A percentile compares a stretch with the other conserved stretches of the same genome.
phyloP scores from a whole-genome alignment of 2,888 invertebrate genomes.

The Drosophila gaucha region DNA sequence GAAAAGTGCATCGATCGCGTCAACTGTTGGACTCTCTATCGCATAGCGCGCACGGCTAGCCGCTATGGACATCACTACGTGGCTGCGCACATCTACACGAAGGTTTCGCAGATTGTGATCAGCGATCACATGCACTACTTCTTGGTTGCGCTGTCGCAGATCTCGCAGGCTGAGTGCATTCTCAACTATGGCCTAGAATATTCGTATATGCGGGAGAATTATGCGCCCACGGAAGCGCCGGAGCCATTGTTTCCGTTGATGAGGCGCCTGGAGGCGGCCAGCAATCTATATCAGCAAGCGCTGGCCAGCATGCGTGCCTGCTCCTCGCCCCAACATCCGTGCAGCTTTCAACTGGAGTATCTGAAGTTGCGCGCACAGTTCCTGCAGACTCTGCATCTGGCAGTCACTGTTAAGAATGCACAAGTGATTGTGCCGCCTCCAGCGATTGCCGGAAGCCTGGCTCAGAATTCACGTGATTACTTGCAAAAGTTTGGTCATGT shows the following conservation, averaged over 20 bases:
- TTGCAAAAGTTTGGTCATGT: slow-evolving; percentile 92
- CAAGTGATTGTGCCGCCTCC: slow-evolving; percentile 95
- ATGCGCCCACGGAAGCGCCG: slow-evolving; percentile 68
- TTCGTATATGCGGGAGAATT: slow-evolving; percentile 83
- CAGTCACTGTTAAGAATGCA: slow-evolving; percentile 85
- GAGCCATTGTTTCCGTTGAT: slow-evolving; percentile 84
- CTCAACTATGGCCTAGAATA: slow-evolving; percentile 86
- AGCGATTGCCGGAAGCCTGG: slow-evolving; percentile 93
- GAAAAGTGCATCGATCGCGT: slow-evolving; percentile 86
- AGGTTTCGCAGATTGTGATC: slow-evolving; percentile 89
- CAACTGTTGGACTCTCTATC: slow-evolving; percentile 93
- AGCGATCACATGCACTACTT: slow-evolving; percentile 96
- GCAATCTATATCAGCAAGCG: slow-evolving; percentile 88
- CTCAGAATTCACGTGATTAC: slow-evolving; percentile 91
- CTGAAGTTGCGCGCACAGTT: slow-evolving; percentile 91
- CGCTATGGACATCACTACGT: slow-evolving; percentile 92
- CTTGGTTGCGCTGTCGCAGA: slow-evolving; percentile 91
- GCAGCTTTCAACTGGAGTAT: slow-evolving; percentile 90
- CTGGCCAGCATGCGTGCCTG: slow-evolving; percentile 86
- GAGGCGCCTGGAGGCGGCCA: slow-evolving; percentile 86
- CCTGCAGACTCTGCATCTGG: slow-evolving; percentile 87
- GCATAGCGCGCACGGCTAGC: slow-evolving; percentile 93
- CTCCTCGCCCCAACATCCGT: slow-evolving; percentile 85
- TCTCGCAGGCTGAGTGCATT: slow-evolving; percentile 90
- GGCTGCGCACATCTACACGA: slow-evolving; percentile 88